Evolutionary conservation across 2,888 invertebrate genomes (phyloP).

Genomic region (Ophion slaviceki): DNA sequence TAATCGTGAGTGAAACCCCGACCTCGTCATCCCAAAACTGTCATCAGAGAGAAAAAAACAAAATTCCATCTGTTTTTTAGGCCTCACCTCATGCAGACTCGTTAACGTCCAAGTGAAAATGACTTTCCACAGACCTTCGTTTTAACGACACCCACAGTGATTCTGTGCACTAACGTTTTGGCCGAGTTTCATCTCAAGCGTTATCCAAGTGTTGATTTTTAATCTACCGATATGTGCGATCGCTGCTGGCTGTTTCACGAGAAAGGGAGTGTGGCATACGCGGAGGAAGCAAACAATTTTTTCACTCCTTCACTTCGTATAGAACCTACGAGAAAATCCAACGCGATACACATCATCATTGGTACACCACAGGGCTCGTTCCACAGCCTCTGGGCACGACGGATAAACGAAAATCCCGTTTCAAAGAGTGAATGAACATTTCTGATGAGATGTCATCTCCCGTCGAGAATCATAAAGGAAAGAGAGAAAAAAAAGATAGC

Average conservation of each 20-base stretch:
- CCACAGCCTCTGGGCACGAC: conserved; percentile 70
- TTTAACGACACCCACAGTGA: not conserved
- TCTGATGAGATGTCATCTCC: conserved; percentile 47
- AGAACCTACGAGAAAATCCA: conserved; percentile 40
- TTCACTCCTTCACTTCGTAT: conserved; percentile 26
- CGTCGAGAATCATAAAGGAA: conserved; percentile 25
- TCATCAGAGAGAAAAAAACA: no score
- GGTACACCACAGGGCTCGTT: conserved; percentile 65
- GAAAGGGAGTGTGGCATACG: not conserved
- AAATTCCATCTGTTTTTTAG: no score
- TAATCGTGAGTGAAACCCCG: no score
- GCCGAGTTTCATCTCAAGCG: conserved; percentile 59
- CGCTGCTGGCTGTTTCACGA: conserved; percentile 74
- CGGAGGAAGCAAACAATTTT: not conserved
- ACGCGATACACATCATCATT: conserved; percentile 62
- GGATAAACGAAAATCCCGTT: conserved; percentile 54
- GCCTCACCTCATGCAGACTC: no score
- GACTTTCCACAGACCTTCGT: not conserved
- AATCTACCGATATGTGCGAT: conserved; percentile 62
- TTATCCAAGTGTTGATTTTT: conserved; percentile 71
- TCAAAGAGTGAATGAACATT: conserved; percentile 59
- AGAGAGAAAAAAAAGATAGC: conserved; percentile 16
- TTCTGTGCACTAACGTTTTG: not conserved
- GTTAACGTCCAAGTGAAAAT: not conserved
- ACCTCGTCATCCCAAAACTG: no score